phyloP scores from a whole-genome alignment of 2,888 invertebrate genomes.

The Ochropleura plecta region DNA sequence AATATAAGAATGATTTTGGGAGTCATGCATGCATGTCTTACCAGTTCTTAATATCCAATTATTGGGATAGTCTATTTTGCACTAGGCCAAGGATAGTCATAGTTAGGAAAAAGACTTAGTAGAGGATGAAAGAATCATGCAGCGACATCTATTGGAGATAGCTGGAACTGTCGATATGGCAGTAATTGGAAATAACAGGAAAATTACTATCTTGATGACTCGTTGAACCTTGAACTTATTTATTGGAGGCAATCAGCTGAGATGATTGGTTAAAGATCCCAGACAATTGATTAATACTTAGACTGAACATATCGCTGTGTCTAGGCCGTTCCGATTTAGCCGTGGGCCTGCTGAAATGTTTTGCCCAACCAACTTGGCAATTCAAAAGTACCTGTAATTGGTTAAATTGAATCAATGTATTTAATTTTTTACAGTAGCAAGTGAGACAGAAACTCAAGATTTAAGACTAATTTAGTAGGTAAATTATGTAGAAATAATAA shows the following conservation, averaged over 20 bases:
- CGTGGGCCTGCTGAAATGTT: not conserved
- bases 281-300: not conserved
- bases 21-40: not conserved
- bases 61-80: not conserved
- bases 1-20: no score
- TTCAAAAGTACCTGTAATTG: not conserved
- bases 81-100: not conserved
- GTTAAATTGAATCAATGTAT: no score
- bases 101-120: not conserved
- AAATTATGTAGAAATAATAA: no score
- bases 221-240: constrained; percentile 1
- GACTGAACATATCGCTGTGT: no score
- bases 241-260: constrained; percentile 2
- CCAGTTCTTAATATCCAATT: not conserved
- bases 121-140: not conserved
- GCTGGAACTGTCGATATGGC: not conserved
- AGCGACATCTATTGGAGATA: not conserved
- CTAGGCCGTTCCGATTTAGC: not conserved
- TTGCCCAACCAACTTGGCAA: not conserved
- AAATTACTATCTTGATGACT: not conserved
- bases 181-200: not conserved
- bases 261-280: not conserved
- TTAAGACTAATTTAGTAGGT: no score
- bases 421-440: no score
- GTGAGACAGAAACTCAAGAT: no score